Evolutionary conservation across 2,888 invertebrate genomes (phyloP).

Genomic region (Ashinkailepas kermadecensis): DNA sequence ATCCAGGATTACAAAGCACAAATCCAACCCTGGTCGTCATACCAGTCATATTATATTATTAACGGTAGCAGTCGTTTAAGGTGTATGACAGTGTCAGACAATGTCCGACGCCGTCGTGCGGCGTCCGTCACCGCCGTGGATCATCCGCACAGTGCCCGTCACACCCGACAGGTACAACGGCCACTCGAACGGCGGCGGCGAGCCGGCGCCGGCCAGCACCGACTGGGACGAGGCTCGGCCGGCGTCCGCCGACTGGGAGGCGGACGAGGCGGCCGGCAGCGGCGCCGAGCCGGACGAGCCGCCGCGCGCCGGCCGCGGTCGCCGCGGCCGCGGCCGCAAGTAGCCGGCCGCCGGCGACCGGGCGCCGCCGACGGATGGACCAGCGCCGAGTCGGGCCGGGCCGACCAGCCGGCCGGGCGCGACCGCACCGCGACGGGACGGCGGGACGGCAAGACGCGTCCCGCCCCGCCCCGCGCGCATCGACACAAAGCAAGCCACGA

Average conservation of each 20-base stretch:
- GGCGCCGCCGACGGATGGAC: no score
- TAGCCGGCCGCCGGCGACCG: not conserved
- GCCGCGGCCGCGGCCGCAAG: not conserved
- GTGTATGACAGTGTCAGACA: no score
- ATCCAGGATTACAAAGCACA: no score
- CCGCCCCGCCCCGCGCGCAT: not conserved
- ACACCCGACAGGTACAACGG: not conserved
- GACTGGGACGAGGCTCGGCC: not conserved
- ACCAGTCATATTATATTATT: no score
- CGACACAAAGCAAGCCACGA: no score
- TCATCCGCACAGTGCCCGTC: no score
- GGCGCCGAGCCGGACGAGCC: not conserved
- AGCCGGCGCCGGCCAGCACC: not conserved
- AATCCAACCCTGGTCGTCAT: no score
- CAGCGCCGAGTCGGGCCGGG: not conserved
- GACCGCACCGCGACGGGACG: not conserved
- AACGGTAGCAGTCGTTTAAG: no score
- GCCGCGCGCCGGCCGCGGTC: not conserved
- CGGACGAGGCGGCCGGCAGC: not conserved
- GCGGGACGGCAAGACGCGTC: not conserved
- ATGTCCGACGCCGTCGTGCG: no score
- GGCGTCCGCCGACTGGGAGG: not conserved
- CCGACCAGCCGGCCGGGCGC: slow-evolving; percentile 3
- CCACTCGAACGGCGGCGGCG: slow-evolving; percentile 2
- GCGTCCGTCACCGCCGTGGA: no score